phyloP scores from a whole-genome alignment of 2,888 invertebrate species.

The Trichogramma dendrolimi region DNA sequence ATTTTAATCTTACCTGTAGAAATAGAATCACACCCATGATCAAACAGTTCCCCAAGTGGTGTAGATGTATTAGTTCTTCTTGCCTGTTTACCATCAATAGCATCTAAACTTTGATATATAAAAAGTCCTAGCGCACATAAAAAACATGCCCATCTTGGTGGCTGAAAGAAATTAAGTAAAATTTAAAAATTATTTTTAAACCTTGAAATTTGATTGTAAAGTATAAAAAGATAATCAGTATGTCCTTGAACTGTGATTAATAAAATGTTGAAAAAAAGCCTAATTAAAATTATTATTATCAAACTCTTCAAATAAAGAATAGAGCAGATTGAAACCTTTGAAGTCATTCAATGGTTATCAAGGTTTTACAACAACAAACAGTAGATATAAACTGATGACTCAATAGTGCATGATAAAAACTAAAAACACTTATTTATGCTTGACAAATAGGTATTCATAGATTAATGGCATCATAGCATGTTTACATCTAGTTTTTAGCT shows the following conservation, averaged over 20 bases:
- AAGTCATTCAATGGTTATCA: constrained; percentile 14
- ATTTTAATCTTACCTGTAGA: constrained; percentile 65
- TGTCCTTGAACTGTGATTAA: background rate
- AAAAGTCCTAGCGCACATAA: constrained; percentile 91
- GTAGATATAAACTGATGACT: constrained; percentile 13
- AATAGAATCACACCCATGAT: constrained; percentile 98
- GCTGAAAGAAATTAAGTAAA: constrained; percentile 48
- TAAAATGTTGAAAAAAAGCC: constrained; percentile 2
- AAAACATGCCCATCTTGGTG: constrained; percentile 90
- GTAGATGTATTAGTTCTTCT: constrained; percentile 86
- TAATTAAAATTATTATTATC: background rate
- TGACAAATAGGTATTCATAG: constrained; percentile 1
- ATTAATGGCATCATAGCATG: too few species aligned
- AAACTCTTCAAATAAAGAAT: background rate
- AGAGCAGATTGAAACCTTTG: constrained; percentile 3
- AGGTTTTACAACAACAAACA: constrained; percentile 13
- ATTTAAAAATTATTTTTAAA: background rate
- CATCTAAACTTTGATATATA: constrained; percentile 95
- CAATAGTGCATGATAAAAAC: constrained; percentile 20
- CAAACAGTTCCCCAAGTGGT: constrained; percentile 96
- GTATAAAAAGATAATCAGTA: constrained; percentile 9
- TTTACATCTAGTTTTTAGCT: too few species aligned
- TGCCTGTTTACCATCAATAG: constrained; percentile 99
- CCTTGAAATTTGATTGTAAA: background rate
- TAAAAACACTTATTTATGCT: constrained; percentile 8